Percentiles rank a stretch among this genome's conserved stretches.
Conservation (phyloP, 2,113 vertebrate species). For the Lampris megalopsis region DNA sequence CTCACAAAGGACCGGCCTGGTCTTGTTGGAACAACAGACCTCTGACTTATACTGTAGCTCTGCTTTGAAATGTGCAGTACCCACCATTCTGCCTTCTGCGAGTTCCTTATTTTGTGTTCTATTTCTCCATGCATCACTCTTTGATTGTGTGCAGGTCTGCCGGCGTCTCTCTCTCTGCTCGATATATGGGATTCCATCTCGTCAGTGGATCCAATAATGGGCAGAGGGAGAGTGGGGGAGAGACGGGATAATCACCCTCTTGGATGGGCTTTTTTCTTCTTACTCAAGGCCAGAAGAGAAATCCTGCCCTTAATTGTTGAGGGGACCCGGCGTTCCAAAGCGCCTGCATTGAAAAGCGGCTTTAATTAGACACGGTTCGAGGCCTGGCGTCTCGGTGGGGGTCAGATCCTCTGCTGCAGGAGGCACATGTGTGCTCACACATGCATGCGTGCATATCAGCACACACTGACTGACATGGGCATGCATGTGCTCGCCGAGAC, state of each 20-base stretch:
- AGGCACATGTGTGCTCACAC: constrained; percentile 11
- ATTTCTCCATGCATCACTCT: constrained; percentile 34
- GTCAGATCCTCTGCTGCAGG: constrained; percentile 62
- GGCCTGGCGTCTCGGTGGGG: constrained; percentile 61
- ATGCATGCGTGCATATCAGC: background rate
- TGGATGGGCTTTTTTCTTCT: constrained; percentile 58
- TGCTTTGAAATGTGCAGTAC: constrained; percentile 20
- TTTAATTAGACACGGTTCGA: constrained; percentile 80
- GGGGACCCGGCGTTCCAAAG: constrained; percentile 71
- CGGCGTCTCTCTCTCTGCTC: constrained; percentile 37
- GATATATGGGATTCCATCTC: constrained; percentile 60
- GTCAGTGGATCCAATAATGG: constrained; percentile 71
- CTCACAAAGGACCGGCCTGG: background rate
- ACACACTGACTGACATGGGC: background rate
- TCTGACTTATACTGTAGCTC: constrained; percentile 16
- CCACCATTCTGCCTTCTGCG: constrained; percentile 25
- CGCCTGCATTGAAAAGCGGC: constrained; percentile 68
- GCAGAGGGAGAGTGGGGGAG: constrained; percentile 21
- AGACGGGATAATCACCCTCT: constrained; percentile 56
- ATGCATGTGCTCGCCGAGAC: too few relatives aligned
- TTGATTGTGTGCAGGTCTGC: constrained; percentile 43
- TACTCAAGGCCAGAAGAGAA: constrained; percentile 55
- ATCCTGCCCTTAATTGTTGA: constrained; percentile 78
- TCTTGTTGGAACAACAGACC: background rate
- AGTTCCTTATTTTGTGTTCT: constrained; percentile 32